Evolutionary conservation across 2,797 vertebrate species (phyloP), one percentile per base, ranked within the genome.

Genomic region (Myotis findleyi): DNA sequence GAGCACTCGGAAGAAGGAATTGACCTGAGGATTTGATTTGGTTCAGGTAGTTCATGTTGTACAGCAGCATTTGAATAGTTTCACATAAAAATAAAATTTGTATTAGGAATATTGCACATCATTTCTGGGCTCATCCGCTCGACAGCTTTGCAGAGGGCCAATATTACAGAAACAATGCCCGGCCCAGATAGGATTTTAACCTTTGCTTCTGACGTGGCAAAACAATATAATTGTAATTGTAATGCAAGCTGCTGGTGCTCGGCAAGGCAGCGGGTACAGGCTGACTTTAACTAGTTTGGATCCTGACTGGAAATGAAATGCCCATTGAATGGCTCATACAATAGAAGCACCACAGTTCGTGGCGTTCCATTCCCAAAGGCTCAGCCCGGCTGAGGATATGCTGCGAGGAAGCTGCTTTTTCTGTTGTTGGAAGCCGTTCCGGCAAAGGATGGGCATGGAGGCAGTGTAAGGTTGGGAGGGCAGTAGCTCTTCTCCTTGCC

Each of bases 11-110:
- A 99, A 99, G 99, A 98, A 98, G 98, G 98, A 98, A 98, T 98
- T 99, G 99, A 99, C 99, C 99, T 98, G 97, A 98, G 98, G 98
- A 99, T 99, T 99, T 99, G 98, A 99, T 99, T 98, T 98, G 98
- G 99, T 99, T 99, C 99, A 99, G 98, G 98, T 98, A 98, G 98
- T 98, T 99, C 98, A 98, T 99, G 98, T 98, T 98, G 98, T 98
- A 98, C 98, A 98, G 98, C 98, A 94, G 98, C 98, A 98, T 98
- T 98, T 98, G 98, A 99, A 98, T 98, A 98, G 98, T 98, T 98
- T 98, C 98, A 98, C 98, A 98, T 98, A 98, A 98, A 98, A 99
- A 99, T 99, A 98, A 99, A 99, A 99, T 98, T 99, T 98, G 98
- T 99, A 98, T 99, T 98, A 98, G 98, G 98, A 98, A 98, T 99